Evolutionary conservation across 2,113 vertebrate genomes (phyloP), one percentile per base, ranked within the genome.

Genomic region (Phyllopteryx taeniolatus): DNA sequence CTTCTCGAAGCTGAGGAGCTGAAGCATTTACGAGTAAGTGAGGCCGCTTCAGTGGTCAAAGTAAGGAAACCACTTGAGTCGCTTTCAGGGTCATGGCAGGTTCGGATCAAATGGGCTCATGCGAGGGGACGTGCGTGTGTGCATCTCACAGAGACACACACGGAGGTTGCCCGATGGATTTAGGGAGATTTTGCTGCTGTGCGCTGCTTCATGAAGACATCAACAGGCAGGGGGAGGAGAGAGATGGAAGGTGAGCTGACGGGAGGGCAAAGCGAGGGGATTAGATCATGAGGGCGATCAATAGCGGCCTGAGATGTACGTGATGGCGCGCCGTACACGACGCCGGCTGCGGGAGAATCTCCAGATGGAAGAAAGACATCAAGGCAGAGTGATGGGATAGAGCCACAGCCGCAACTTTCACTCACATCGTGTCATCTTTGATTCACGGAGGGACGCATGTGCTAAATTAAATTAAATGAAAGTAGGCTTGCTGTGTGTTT

Each of bases 11-110:
- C 80, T n/a, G 74, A 85, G 70, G 68, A 85, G 79, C 83, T 83
- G 83, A 85, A 87, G 87, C 86, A 88, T 91, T 91, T 85, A 92
- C 87, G 79, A 80, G 60, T 70, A 79, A 79, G 76, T 76, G 67
- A 79, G 67, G 67, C 70, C 20, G 68, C 71, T 72, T 81, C 49
- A 27, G 70, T 63, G 61, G 51, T 63, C n/a, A 44, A 64, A 62
- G 60, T 67, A 33, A 80, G 68, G 56, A 75, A 75, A 76, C 73
- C 78, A 73, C 53, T 75, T 78, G 72, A 22, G 20, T 22, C 19
- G 19, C 75, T 67, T 43, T 81, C 42, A 63, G 79, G 82, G 80
- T 86, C 80, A 78, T 7, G 53, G 57, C 71, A 42, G 73, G 79
- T 70, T 76, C 14, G 14, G 54, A 69, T 77, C 17, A 63, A 86